Conservation (phyloP, 2,113 vertebrate species). For the Crocuta crocuta region DNA sequence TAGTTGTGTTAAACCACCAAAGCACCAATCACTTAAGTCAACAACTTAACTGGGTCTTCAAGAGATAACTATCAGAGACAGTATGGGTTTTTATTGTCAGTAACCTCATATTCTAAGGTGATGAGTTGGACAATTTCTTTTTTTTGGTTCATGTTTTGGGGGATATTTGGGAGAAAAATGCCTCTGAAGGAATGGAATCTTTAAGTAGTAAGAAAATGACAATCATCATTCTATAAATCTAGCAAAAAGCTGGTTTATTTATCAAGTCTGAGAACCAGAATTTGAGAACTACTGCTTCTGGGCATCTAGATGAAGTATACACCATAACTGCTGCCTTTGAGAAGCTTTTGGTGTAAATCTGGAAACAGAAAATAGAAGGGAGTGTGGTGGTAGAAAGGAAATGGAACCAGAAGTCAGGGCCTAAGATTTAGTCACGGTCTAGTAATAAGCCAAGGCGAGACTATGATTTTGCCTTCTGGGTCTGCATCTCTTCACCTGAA, state of each 20-base stretch:
- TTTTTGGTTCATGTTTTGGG: neutral
- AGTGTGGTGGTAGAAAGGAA: neutral
- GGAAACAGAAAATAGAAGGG: neutral
- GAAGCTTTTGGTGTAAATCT: neutral
- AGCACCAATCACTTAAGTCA: neutral
- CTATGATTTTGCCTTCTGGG: neutral
- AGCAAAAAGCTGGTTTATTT: neutral
- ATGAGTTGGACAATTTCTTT: neutral
- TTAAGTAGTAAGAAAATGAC: constrained; percentile 19
- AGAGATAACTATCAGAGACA: neutral
- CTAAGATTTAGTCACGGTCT: neutral
- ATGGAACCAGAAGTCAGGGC: neutral
- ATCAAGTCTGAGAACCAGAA: neutral
- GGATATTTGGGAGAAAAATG: neutral
- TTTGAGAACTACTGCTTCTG: neutral
- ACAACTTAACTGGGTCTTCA: neutral
- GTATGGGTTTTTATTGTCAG: neutral
- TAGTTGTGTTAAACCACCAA: neutral
- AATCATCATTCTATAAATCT: neutral
- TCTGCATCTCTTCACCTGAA: neutral
- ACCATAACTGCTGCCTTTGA: neutral
- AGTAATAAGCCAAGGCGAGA: neutral
- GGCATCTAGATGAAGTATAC: neutral
- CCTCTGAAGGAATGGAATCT: neutral
- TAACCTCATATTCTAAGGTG: neutral